Conservation (phyloP, 2,888 invertebrate genomes). For the Digitonthophagus gazella region DNA sequence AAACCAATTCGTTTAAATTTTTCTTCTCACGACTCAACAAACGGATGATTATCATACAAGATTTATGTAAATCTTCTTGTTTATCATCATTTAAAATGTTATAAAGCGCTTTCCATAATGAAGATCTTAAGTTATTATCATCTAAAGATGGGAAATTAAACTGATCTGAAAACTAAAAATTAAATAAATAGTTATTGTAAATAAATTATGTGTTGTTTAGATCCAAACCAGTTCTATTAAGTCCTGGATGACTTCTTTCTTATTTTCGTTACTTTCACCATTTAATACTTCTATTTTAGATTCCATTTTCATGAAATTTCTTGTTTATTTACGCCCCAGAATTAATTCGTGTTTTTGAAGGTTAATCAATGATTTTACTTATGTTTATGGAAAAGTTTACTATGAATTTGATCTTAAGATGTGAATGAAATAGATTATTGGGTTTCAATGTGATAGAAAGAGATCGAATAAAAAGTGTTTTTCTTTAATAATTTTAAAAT, state of each 20-base stretch:
- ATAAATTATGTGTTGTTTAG: background rate
- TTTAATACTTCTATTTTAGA: background rate
- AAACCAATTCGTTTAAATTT: conserved; percentile 66
- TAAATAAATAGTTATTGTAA: background rate
- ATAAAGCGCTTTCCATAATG: conserved; percentile 64
- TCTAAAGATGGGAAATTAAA: conserved; percentile 64
- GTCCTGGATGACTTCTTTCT: background rate
- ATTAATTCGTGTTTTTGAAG: background rate
- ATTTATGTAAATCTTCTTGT: conserved; percentile 52
- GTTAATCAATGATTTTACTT: background rate
- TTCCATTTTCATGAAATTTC: background rate
- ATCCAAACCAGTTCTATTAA: background rate
- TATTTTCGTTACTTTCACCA: background rate
- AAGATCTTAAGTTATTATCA: conserved; percentile 54
- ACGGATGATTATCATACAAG: conserved; percentile 62
- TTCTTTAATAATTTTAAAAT: too few species aligned
- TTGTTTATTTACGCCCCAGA: background rate
- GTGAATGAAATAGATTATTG: too few species aligned
- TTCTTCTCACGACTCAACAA: conserved; percentile 78
- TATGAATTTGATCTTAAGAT: background rate
- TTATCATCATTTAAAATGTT: conserved; percentile 56
- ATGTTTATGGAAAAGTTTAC: background rate
- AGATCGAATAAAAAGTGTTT: too few species aligned
- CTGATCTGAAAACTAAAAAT: conserved; percentile 56
- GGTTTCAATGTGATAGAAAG: too few species aligned